Conservation (phyloP, 2,888 invertebrate genomes). For the Pollenia angustigena region DNA sequence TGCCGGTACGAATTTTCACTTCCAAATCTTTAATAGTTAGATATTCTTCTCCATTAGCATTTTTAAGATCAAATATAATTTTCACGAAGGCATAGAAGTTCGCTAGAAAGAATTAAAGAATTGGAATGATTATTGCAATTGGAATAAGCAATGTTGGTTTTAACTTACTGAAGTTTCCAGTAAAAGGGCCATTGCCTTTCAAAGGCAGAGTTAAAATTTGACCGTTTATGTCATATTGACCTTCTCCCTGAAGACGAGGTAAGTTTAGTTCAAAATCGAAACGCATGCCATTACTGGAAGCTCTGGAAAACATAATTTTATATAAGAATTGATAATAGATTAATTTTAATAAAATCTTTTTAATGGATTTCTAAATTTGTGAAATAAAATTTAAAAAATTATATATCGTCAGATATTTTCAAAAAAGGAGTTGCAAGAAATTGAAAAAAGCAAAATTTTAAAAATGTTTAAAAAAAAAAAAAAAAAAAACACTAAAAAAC, state of each 20-base stretch:
- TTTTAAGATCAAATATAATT: slow-evolving; percentile 86
- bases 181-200: slow-evolving; percentile 88
- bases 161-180: slow-evolving; percentile 89
- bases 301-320: slow-evolving; percentile 56
- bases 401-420: too few species aligned
- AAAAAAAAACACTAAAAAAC: too few species aligned
- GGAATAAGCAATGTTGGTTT: background rate
- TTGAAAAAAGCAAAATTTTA: too few species aligned
- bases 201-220: slow-evolving; percentile 90
- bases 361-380: background rate
- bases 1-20: slow-evolving; percentile 88
- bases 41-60: slow-evolving; percentile 85
- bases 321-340: too few species aligned
- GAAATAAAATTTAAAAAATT: too few species aligned
- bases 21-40: slow-evolving; percentile 87
- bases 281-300: slow-evolving; percentile 82
- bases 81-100: slow-evolving; percentile 88
- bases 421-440: too few species aligned
- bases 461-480: too few species aligned
- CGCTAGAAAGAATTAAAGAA: slow-evolving; percentile 84
- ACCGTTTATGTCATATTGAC: slow-evolving; percentile 89
- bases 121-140: slow-evolving; percentile 6
- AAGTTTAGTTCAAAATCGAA: slow-evolving; percentile 86
- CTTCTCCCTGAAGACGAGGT: slow-evolving; percentile 87
- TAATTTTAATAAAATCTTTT: too few species aligned